Evolutionary conservation across 1,140 invertebrate genomes (phyloP).

Genomic region (Homalodisca vitripennis): DNA sequence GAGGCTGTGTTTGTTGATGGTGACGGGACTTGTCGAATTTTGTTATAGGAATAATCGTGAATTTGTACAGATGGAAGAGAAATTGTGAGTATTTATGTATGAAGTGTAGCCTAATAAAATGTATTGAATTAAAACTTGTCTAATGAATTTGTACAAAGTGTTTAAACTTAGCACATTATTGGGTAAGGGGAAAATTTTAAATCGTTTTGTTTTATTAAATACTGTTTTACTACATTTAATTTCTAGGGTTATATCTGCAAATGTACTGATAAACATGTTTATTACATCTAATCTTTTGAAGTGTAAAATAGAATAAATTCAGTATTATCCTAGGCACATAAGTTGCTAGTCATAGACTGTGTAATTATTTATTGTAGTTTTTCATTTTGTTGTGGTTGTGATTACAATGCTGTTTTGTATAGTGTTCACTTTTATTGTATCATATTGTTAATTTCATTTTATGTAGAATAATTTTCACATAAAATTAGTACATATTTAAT

Average conservation of each 20-base stretch:
- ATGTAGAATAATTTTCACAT: too few relatives aligned
- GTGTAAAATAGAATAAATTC: conserved; percentile 14
- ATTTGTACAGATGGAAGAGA: conserved; percentile 5
- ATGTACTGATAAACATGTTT: neutral
- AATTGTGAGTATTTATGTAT: neutral
- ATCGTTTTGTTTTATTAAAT: neutral
- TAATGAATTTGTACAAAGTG: conserved; percentile 12
- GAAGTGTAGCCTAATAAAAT: neutral
- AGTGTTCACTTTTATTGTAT: neutral
- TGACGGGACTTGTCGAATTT: neutral
- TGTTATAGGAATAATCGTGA: neutral
- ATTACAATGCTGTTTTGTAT: conserved; percentile 16
- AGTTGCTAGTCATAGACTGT: conserved; percentile 23
- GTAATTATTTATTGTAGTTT: conserved; percentile 22
- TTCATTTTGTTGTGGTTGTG: conserved; percentile 23
- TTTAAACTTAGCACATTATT: neutral
- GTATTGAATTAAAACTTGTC: conserved; percentile 1
- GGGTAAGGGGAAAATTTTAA: conserved; percentile 3
- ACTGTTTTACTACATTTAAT: neutral
- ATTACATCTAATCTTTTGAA: neutral
- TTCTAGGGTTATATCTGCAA: neutral
- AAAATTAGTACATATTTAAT: neutral
- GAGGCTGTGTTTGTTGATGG: neutral
- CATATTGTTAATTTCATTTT: too few relatives aligned
- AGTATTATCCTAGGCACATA: conserved; percentile 21